Evolutionary conservation across 2,797 vertebrate genomes (phyloP), one percentile per base, ranked within the genome.

Genomic region (Lateolabrax maculatus): DNA sequence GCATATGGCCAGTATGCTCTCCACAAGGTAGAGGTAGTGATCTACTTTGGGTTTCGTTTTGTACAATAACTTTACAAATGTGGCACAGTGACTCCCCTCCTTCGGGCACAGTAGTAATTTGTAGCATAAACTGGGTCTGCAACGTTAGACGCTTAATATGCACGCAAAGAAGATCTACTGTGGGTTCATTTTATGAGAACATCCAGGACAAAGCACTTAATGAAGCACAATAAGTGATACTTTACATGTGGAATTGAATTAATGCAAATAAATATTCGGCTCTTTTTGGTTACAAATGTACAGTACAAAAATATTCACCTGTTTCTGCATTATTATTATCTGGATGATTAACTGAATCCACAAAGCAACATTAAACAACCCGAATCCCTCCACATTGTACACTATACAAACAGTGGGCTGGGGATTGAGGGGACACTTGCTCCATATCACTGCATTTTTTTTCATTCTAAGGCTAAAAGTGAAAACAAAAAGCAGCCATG

Each of bases 241-340:
- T 62, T 64, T 27, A 80, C 75, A 85, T 56, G 52, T 60, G 39
- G 37, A 76, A 31, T 43, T 69, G 57, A 68, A 75, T 72, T 36
- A 23, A 64, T 83, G 75, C 81, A 88, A 92, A 92, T 89, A 93
- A 90, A 92, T 87, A 90, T 44, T 77, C 27, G 2, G 44, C 65
- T 90, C 44, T 86, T 81, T 92, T 91, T 92, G 88, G 89, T 93
- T 91, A 93, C 82, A 93, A 93, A 90, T 92, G 77, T 91, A 91
- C 90, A 93, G 89, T 95, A 94, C 44, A 94, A 94, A 95, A 95
- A 94, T 94, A 94, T 87, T 86, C 60, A 79, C 79, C 75, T 76
- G 74, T 63, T 75, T 84, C 43, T 83, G 36, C 63, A 41, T 79
- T n/a, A n/a, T n/a, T 55, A 75, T 75, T 58, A 71, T 68, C 66